phyloP scores from a whole-genome alignment of 2,113 vertebrate species.

The Centropristis striata region DNA sequence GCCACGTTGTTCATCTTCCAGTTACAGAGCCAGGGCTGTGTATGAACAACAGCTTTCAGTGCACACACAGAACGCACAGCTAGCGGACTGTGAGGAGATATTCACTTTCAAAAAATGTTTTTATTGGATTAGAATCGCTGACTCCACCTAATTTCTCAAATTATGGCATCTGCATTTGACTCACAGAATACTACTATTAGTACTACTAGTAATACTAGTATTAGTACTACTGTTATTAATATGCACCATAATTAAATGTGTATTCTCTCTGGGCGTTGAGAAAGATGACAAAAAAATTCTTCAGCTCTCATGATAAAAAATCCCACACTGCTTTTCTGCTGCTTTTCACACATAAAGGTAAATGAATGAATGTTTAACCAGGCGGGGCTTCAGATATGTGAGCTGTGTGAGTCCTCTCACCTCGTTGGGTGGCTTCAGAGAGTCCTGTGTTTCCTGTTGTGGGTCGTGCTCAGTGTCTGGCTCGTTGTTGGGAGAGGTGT shows the following conservation, averaged over 20 bases:
- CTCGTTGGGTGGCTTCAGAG: slow-evolving; percentile 75
- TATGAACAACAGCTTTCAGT: no score
- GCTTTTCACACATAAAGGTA: neutral
- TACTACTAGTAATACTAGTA: neutral
- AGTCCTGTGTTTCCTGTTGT: slow-evolving; percentile 41
- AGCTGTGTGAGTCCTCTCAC: slow-evolving; percentile 49
- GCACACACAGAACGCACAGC: no score
- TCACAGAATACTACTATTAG: neutral
- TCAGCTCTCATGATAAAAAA: neutral
- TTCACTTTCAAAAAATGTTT: no score
- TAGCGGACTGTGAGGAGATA: no score
- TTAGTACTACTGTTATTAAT: neutral
- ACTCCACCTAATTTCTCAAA: neutral
- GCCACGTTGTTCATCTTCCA: no score
- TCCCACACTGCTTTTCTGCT: neutral
- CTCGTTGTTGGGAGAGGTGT: slow-evolving; percentile 47
- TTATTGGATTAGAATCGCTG: no score
- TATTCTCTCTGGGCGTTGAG: neutral
- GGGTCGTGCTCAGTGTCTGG: slow-evolving; percentile 49
- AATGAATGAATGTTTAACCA: neutral
- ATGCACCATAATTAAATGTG: neutral
- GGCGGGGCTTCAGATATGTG: neutral
- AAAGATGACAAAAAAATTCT: neutral
- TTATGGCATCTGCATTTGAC: neutral
- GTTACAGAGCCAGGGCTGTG: no score